Conservation (phyloP, 1,140 invertebrate genomes). For the Schlechtendalia chinensis region DNA sequence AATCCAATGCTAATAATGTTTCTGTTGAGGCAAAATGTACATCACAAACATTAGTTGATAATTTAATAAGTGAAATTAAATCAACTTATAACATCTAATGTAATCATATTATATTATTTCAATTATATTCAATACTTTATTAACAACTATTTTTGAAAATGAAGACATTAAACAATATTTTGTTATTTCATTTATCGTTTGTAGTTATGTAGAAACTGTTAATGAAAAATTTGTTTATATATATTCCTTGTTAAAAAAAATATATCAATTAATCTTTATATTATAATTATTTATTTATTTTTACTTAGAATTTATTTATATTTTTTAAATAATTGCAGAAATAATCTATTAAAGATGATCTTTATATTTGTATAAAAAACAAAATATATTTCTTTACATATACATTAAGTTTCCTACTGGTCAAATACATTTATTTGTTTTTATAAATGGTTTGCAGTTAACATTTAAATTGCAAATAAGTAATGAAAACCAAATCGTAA, state of each 20-base stretch:
- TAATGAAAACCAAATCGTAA: no score
- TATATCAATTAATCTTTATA: background rate
- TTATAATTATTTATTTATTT: conserved; percentile 39
- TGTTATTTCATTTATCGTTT: background rate
- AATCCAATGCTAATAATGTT: conserved; percentile 60
- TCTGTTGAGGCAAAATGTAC: conserved; percentile 50
- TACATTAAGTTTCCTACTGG: conserved; percentile 1
- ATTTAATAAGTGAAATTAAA: conserved; percentile 51
- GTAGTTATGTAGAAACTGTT: background rate
- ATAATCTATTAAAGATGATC: conserved; percentile 11
- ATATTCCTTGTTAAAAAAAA: conserved; percentile 29
- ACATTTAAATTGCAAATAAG: no score
- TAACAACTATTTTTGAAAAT: conserved; percentile 1
- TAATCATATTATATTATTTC: background rate
- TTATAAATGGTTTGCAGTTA: no score
- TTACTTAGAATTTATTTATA: conserved; percentile 23
- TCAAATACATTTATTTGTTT: no score
- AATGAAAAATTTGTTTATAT: conserved; percentile 16
- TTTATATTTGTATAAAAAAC: conserved; percentile 37
- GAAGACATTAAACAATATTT: background rate
- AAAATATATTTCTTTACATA: conserved; percentile 7
- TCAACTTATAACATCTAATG: conserved; percentile 19
- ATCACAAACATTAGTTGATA: conserved; percentile 41
- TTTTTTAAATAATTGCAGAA: conserved; percentile 12
- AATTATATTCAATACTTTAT: conserved; percentile 19